Base-by-base conservation (phyloP, 2,797 vertebrate species). In the Semaprochilodus insignis region DNA sequence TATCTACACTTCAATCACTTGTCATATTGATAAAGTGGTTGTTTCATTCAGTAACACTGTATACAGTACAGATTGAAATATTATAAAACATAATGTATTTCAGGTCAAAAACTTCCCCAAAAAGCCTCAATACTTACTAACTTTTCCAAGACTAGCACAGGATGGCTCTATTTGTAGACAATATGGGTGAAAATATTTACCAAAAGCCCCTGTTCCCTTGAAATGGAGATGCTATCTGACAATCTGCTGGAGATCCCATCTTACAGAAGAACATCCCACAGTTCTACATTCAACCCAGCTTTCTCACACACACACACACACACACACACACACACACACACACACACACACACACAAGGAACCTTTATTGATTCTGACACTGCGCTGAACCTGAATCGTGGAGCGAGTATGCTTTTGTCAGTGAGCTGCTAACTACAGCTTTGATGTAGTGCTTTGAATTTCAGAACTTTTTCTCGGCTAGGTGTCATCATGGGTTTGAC, bases 391-490 rank as follows among this genome's bases (percentile, higher is more conserved):
- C 74, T 75, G 57, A 48, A 44, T 75, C n/a, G 4, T 62, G 36
- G 34, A 40, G 14, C 3, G 21, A 44, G 27, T 57, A 36, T 23
- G 17, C 54, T 75, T 7, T n/a, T 60, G 74, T 60, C 74, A 62
- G 74, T 62, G 57, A 21, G 57, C n/a, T 57, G 74, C 74, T 62
- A 40, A 75, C 34, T 62, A 40, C 57, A 25, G 74, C 55, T 83
- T 80, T 83, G 62, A 82, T 73, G 65, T 72, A 79, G 54, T 75
- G 36, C 15, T 44, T 72, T 57, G 60, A 66, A 72, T 63, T 63
- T 55, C 54, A 44, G 51, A 52, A 63, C 23, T 78, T 70, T 71
- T 54, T 75, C 78, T 63, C 54, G 48, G 54, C 66, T 75, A 77
- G 52, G 65, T 55, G 78, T 74, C 78, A 72, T 62, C 51, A 70